Conservation (phyloP, 1,140 invertebrate species). For the Drosophila dunni region DNA sequence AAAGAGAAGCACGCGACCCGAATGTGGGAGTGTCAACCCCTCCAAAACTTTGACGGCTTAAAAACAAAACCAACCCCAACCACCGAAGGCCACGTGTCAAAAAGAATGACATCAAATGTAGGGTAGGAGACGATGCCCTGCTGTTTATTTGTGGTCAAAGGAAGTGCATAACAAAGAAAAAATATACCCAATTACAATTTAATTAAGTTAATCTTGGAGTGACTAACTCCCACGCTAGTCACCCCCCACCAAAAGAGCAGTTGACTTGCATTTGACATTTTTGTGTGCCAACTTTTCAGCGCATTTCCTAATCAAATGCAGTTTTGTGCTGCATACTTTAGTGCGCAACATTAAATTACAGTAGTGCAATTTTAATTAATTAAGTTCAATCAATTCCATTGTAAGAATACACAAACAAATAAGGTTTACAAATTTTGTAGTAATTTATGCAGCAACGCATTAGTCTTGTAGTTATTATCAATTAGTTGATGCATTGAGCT, state of each 20-base stretch:
- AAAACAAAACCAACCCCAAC: neutral
- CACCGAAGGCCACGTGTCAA: conserved; percentile 25
- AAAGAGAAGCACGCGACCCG: conserved; percentile 16
- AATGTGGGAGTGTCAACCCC: conserved; percentile 1
- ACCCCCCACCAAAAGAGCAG: no score
- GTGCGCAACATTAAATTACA: neutral
- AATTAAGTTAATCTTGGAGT: conserved; percentile 70
- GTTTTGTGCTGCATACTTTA: conserved; percentile 34
- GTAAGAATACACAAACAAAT: no score
- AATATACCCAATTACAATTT: conserved; percentile 75
- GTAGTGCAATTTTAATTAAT: no score
- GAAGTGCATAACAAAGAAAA: conserved; percentile 35
- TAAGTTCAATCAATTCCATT: no score
- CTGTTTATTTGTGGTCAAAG: conserved; percentile 36
- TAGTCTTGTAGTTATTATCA: no score
- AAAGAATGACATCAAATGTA: conserved; percentile 38
- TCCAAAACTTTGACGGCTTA: neutral
- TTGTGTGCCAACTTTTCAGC: neutral
- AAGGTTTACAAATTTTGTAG: no score
- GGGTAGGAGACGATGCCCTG: conserved; percentile 6
- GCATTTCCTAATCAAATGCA: neutral
- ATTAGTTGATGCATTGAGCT: no score
- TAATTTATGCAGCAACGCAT: no score
- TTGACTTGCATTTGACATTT: neutral
- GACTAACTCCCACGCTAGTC: conserved; percentile 18